Base-by-base conservation (phyloP, 2,113 vertebrate genomes). In the Thymallus thymallus region DNA sequence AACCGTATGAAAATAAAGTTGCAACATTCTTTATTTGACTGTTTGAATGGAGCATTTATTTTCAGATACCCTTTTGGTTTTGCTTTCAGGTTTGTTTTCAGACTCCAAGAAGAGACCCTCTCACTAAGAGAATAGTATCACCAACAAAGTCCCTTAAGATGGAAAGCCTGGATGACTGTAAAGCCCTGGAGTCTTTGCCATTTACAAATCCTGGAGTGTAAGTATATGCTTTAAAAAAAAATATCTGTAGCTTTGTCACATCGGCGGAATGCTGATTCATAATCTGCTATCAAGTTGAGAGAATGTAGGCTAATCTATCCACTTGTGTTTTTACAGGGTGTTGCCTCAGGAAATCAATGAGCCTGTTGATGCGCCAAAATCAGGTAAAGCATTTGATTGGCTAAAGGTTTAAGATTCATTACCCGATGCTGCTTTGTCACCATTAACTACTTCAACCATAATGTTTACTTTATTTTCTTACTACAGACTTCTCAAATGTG, bases 81-180 rank as follows among this genome's bases (percentile, higher is more conserved):
- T 73, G 4, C 5, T 7, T 73, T 56, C 68, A 99, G 97, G 97
- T 98, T 80, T 96, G 95, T 74, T 99, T 99, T 88, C 96, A 97
- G 80, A 98, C 96, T 29, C 97, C 97, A 70, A 89, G 91, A 74
- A 90, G 96, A 91, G 96, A 99, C 75, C 96, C 96, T 18, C 83
- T 93, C 62, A 96, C 95, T 0, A 94, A 92, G 69, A 94, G 84
- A 87, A 93, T 98, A 69, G 10, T 98, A 6, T 96, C 94, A 63
- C 95, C 96, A 16, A 64, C 76, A 20, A 84, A 90, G 78, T 81
- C 72, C 0, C 81, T 83, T 51, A 93, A 84, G 66, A 90, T 83
- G 6, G 84, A 91, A 4, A 46, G 71, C 22, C 9, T 41, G 35
- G 35, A 41, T 41, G 88, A 94, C 26, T 90, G 78, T 51, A 41